A percentile compares a stretch with the other conserved stretches of the same genome.
These are phyloP conservation scores for Propithecus coquereli DNA, from an alignment of 2,113 vertebrate genomes.

Conservation along the genomic window DNA sequence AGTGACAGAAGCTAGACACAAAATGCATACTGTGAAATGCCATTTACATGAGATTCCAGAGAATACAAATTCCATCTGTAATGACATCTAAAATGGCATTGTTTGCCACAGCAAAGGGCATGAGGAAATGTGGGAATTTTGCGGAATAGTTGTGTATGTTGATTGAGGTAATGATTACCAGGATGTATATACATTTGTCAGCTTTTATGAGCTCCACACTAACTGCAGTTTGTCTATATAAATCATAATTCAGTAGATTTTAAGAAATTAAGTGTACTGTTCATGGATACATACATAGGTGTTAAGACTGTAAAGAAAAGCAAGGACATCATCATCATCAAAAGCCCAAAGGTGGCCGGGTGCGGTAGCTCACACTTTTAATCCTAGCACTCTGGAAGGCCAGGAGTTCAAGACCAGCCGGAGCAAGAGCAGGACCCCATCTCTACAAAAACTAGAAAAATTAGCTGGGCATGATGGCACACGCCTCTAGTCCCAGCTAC, in stretches of 20 bases:
- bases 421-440: neutral
- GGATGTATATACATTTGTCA: accelerated
- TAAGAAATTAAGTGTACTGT: neutral
- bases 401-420: neutral
- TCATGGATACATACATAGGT: neutral
- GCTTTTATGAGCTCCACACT: neutral
- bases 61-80: accelerated
- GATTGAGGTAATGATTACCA: accelerated
- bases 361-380: neutral
- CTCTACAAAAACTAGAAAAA: neutral
- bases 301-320: neutral
- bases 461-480: neutral
- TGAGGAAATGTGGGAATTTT: neutral
- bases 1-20: neutral
- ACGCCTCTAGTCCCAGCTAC: neutral
- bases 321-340: neutral
- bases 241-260: neutral
- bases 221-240: accelerated
- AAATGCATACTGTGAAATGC: accelerated
- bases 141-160: accelerated
- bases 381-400: neutral
- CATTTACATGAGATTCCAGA: neutral
- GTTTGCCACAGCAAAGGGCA: neutral
- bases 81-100: neutral
- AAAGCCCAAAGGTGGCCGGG: neutral